Percentiles rank a stretch among this genome's conserved stretches.
Conservation (phyloP, 2,888 invertebrate species). For the Trissolcus japonicus region DNA sequence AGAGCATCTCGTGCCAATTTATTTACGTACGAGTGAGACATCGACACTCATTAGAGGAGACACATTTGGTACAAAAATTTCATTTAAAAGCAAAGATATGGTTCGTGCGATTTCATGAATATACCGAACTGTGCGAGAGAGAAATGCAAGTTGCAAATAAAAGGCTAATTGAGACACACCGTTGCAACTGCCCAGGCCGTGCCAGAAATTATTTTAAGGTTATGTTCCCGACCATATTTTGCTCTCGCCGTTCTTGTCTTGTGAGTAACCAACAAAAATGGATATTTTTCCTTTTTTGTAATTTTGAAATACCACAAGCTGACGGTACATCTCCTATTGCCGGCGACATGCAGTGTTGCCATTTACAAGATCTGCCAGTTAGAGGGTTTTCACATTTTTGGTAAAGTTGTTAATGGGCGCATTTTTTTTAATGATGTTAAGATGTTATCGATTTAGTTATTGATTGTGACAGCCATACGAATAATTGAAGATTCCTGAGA, state of each 20-base stretch:
- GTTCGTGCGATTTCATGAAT: too few species aligned
- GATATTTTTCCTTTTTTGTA: background rate
- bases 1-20: slow-evolving; percentile 2
- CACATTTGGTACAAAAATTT: too few species aligned
- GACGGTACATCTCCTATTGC: background rate
- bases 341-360: slow-evolving; percentile 3
- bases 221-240: slow-evolving; percentile 1
- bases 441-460: background rate
- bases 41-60: too few species aligned
- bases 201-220: slow-evolving; percentile 1
- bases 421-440: background rate
- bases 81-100: too few species aligned
- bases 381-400: background rate
- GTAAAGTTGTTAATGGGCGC: background rate
- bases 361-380: background rate
- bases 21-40: background rate
- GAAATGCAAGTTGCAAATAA: too few species aligned
- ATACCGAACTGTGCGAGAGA: too few species aligned
- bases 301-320: background rate
- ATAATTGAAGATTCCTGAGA: background rate
- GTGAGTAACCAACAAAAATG: background rate
- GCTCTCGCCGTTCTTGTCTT: background rate
- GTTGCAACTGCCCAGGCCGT: slow-evolving; percentile 13
- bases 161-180: slow-evolving; percentile 7
- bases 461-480: slow-evolving; percentile 22